Base-by-base conservation (phyloP, 2,888 invertebrate genomes). In the Fissipunctia ypsillon region DNA sequence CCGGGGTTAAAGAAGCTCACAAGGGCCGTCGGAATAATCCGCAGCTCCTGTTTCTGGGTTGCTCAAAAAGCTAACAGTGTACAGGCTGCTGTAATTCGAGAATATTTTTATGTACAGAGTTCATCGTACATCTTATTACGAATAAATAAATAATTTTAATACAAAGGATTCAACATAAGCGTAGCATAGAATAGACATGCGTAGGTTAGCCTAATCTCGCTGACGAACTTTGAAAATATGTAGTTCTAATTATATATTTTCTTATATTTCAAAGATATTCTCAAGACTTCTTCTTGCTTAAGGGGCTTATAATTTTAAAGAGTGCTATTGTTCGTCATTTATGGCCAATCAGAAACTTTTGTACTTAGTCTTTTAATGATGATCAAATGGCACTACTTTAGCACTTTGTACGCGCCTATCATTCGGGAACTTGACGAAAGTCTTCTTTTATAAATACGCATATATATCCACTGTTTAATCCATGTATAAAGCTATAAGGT, bases 1-100 rank as follows among this genome's bases (percentile, higher is more conserved):
- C 82, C 77, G 73, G 84, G 86, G 84, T 89, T 60, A 71, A 69
- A 74, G 89, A 89, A 89, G 90, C 90, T 92, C 89, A 91, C 93
- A 93, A 94, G 95, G 94, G 94, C 91, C 91, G 91, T 89, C 92
- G 92, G 90, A 90, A 89, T 92, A 93, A 93, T 92, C 92, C 91
- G 93, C 94, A 95, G 94, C 93, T 94, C 94, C 94, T 93, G 93
- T 94, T 94, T 93, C 93, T 93, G 93, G 92, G 92, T 91, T 93
- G 94, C 95, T 93, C 91, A 90, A 88, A 90, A 92, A 90, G 93
- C 93, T 95, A 95, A 95, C 94, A 90, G 93, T 95, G 95, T 95
- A 95, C 95, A 95, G 94, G 94, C 91, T 91, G 93, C 93, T 90
- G 90, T 78, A 70, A 74, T 81, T 74, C 54, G 70, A 77, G 59